Evolutionary conservation across 2,888 invertebrate genomes (phyloP).

Genomic region (Leistus spinibarbis): DNA sequence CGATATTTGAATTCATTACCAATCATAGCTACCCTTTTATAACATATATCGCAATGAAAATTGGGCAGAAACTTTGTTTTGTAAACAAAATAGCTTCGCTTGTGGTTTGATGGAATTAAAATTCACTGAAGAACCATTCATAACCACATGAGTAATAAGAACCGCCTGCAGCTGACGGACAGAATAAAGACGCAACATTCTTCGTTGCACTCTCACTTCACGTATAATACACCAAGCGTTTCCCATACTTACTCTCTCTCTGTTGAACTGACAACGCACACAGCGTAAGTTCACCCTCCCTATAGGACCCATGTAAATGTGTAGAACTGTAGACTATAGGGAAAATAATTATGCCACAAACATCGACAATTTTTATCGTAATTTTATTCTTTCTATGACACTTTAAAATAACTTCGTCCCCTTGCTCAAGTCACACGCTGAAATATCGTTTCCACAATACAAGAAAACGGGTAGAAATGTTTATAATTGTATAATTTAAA

Average conservation of each 20-base stretch:
- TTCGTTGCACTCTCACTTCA: neutral
- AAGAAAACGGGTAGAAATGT: neutral
- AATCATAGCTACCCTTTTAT: neutral
- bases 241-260: neutral
- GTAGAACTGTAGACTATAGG: neutral
- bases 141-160: conserved; percentile 5
- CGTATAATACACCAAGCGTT: neutral
- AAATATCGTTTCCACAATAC: neutral
- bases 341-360: neutral
- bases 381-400: neutral
- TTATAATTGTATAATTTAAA: too few species aligned
- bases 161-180: conserved; percentile 10
- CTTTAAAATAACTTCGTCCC: neutral
- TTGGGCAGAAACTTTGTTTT: neutral
- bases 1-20: neutral
- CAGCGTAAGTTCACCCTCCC: neutral
- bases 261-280: neutral
- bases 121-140: conserved; percentile 8
- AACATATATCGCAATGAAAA: neutral
- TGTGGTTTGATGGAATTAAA: neutral
- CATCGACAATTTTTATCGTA: neutral
- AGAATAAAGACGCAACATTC: neutral
- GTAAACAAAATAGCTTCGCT: neutral
- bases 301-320: neutral
- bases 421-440: neutral